phyloP scores from a whole-genome alignment of 2,113 vertebrate genomes.

The Myiopsitta monachus region DNA sequence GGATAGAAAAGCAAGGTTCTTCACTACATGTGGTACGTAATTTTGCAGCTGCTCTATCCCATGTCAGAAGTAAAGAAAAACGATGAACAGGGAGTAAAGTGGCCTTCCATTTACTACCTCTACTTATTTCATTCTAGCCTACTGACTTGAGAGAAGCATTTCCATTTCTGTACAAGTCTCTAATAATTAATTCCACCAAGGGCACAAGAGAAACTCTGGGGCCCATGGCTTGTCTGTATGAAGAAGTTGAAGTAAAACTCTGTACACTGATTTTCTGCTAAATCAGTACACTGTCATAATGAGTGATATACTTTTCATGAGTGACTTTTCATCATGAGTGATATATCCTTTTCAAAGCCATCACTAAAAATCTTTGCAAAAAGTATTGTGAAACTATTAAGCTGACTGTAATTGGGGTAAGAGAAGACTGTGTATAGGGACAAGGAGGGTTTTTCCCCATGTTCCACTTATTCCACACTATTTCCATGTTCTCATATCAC shows the following conservation, averaged over 20 bases:
- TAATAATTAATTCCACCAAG: background rate
- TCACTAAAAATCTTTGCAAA: background rate
- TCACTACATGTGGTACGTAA: background rate
- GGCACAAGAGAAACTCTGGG: background rate
- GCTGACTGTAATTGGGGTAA: background rate
- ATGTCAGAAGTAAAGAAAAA: background rate
- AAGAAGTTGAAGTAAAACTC: background rate
- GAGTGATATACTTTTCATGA: background rate
- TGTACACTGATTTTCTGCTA: background rate
- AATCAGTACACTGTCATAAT: background rate
- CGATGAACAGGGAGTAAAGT: background rate
- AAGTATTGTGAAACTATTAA: conserved; percentile 10
- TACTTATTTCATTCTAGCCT: background rate
- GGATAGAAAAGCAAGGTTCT: background rate
- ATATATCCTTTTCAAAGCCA: conserved; percentile 2
- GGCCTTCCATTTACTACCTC: background rate
- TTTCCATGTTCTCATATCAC: background rate
- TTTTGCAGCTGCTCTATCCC: background rate
- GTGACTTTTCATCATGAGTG: background rate
- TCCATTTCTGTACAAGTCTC: background rate
- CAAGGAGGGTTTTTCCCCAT: background rate
- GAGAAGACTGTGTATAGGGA: background rate
- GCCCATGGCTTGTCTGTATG: background rate
- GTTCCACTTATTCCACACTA: background rate
- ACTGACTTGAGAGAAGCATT: background rate